Evolutionary conservation across 2,797 vertebrate genomes (phyloP).

Genomic region (Borostomias antarcticus): DNA sequence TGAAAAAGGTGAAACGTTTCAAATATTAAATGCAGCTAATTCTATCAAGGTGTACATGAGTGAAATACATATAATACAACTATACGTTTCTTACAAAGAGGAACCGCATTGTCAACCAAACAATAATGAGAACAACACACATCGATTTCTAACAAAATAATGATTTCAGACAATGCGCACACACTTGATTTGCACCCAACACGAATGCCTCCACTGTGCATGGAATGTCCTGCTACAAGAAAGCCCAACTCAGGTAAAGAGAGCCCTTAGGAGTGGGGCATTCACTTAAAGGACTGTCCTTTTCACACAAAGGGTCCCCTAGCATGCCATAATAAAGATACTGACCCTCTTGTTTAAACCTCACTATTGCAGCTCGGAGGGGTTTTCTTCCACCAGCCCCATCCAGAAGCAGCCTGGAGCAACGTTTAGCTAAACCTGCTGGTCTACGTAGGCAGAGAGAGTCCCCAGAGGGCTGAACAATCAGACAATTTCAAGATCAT

Average conservation of each 20-base stretch:
- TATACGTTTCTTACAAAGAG: too few species aligned
- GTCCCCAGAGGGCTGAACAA: constrained; percentile 92
- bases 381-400: constrained; percentile 56
- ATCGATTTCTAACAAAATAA: too few species aligned
- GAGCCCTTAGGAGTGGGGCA: constrained; percentile 16
- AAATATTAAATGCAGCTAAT: constrained; percentile 6
- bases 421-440: constrained; percentile 88
- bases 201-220: not conserved
- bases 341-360: constrained; percentile 51
- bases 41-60: not conserved
- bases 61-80: not conserved
- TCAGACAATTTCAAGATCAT: constrained; percentile 99
- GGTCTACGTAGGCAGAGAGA: constrained; percentile 79
- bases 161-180: too few species aligned
- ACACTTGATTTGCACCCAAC: not conserved
- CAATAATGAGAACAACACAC: too few species aligned
- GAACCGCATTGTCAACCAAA: too few species aligned
- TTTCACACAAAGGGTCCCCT: constrained; percentile 30
- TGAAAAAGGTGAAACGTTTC: not conserved
- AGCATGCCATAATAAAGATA: constrained; percentile 41
- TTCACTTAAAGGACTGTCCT: constrained; percentile 44
- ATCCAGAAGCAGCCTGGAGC: constrained; percentile 76
- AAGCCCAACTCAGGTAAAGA: constrained; percentile 37
- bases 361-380: constrained; percentile 48
- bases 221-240: constrained; percentile 23